Evolutionary conservation across 1,140 invertebrate species (phyloP).

Genomic region (Wasmannia auropunctata): DNA sequence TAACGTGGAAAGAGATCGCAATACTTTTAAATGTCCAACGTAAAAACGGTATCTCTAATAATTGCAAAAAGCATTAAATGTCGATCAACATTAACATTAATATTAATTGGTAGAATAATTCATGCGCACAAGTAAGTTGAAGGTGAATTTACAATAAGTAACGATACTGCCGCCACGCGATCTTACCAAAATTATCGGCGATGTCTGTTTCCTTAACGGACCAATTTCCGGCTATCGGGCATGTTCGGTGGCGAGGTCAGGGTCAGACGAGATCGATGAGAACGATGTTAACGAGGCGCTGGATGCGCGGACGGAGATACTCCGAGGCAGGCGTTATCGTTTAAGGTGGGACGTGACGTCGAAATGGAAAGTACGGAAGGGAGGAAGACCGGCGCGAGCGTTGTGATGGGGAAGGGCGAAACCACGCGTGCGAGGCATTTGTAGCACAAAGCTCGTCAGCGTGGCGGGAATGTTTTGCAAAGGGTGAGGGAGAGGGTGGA

Average conservation of each 20-base stretch:
- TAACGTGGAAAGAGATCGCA: neutral
- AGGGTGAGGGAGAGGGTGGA: neutral
- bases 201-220: conserved; percentile 51
- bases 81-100: neutral
- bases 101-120: neutral
- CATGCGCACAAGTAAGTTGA: neutral
- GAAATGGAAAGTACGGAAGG: conserved; percentile 56
- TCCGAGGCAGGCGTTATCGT: conserved; percentile 48
- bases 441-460: conserved; percentile 69
- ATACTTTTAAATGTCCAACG: neutral
- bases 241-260: conserved; percentile 51
- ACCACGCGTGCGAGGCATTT: conserved; percentile 67
- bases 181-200: neutral
- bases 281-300: conserved; percentile 47
- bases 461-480: conserved; percentile 59
- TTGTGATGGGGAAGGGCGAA: neutral
- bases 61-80: neutral
- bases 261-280: conserved; percentile 55
- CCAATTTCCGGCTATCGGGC: conserved; percentile 55
- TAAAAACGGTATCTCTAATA: neutral
- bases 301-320: conserved; percentile 53
- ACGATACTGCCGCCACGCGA: conserved; percentile 6
- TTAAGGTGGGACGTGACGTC: conserved; percentile 47
- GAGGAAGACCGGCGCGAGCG: neutral
- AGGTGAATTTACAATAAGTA: conserved; percentile 3